phyloP scores from a whole-genome alignment of 2,113 vertebrate genomes.

The Murina feae region DNA sequence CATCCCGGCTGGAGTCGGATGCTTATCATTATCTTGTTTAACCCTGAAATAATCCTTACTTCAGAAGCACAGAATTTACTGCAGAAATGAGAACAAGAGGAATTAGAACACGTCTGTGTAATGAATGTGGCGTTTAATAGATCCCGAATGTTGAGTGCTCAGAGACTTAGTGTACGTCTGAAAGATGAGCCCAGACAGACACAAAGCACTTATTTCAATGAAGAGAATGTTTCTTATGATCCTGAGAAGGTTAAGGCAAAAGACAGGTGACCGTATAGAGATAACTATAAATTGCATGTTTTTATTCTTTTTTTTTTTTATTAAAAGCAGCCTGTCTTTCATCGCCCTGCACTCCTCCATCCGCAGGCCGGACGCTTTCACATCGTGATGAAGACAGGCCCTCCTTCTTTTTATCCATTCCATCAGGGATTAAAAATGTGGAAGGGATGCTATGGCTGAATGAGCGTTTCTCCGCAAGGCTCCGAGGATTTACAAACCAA shows the following conservation, averaged over 20 bases:
- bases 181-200: not conserved
- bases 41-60: not conserved
- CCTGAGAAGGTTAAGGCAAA: constrained; percentile 67
- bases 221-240: constrained; percentile 74
- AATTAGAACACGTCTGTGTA: not conserved
- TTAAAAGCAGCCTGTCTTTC: constrained; percentile 59
- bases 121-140: not conserved
- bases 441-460: not conserved
- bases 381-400: constrained; percentile 28
- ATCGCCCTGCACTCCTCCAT: not conserved
- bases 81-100: not conserved
- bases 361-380: constrained; percentile 12
- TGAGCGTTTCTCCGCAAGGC: constrained; percentile 25
- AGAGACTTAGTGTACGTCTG: not conserved
- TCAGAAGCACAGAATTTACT: not conserved
- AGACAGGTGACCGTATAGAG: constrained; percentile 24
- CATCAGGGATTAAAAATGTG: not conserved
- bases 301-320: not conserved
- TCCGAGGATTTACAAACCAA: not conserved
- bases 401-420: constrained; percentile 21
- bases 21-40: not conserved
- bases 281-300: not conserved
- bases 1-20: not conserved
- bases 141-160: not conserved
- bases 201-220: not conserved